Conservation (phyloP, 2,797 vertebrate genomes). For the Hoplostethus mediterraneus region DNA sequence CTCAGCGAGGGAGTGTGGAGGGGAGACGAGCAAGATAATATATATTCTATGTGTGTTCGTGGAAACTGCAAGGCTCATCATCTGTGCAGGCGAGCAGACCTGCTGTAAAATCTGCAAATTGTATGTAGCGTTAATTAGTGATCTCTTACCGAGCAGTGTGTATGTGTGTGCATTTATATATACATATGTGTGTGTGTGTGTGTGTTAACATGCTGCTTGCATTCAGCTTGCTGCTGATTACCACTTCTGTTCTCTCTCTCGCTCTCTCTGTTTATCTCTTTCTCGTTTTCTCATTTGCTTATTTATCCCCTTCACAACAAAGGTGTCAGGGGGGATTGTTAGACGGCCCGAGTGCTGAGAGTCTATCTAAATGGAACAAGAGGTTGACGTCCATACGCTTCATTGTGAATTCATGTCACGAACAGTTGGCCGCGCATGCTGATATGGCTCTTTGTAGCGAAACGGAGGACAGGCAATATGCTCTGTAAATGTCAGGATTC, state of each 20-base stretch:
- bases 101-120: constrained; percentile 57
- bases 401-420: constrained; percentile 53
- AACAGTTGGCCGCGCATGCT: constrained; percentile 56
- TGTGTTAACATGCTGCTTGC: constrained; percentile 39
- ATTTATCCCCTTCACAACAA: constrained; percentile 9
- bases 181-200: constrained; percentile 1
- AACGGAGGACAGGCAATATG: constrained; percentile 48
- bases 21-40: not conserved
- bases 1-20: not conserved
- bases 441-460: constrained; percentile 59
- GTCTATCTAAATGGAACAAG: constrained; percentile 42
- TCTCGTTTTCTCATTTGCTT: not conserved
- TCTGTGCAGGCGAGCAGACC: constrained; percentile 1
- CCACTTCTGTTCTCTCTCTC: constrained; percentile 50
- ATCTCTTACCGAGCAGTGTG: constrained; percentile 1
- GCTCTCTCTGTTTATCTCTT: constrained; percentile 11
- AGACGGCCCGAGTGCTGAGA: constrained; percentile 38
- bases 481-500: constrained; percentile 62
- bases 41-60: not conserved
- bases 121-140: constrained; percentile 69
- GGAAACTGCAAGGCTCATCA: constrained; percentile 12
- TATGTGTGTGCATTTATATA: constrained; percentile 6
- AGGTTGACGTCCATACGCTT: constrained; percentile 42
- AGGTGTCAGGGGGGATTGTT: constrained; percentile 7
- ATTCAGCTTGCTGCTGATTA: constrained; percentile 54